phyloP scores from a whole-genome alignment of 1,140 invertebrate species.

The Zelostemma sp. region DNA sequence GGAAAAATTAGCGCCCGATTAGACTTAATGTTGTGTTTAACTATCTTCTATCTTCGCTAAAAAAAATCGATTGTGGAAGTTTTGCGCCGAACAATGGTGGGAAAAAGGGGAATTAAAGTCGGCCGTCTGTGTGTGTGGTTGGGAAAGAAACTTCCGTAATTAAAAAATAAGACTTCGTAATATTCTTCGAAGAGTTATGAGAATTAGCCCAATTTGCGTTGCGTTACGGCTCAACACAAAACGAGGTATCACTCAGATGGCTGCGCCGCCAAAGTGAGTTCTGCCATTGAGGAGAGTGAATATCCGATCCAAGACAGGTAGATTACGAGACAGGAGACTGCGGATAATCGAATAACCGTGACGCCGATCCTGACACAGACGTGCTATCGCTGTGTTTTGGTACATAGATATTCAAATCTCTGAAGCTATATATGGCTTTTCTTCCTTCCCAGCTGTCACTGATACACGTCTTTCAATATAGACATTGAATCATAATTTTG shows the following conservation, averaged over 20 bases:
- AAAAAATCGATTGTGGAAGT: too few relatives aligned
- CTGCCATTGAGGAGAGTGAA: slow-evolving; percentile 8
- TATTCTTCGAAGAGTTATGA: slow-evolving; percentile 46
- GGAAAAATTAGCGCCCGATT: too few relatives aligned
- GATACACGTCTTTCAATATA: slow-evolving; percentile 3
- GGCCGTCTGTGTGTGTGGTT: slow-evolving; percentile 37
- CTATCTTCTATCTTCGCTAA: too few relatives aligned
- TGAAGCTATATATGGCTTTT: slow-evolving; percentile 6
- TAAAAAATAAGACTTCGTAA: slow-evolving; percentile 36
- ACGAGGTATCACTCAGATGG: slow-evolving; percentile 24
- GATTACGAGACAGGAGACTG: slow-evolving; percentile 35
- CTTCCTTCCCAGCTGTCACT: slow-evolving; percentile 1
- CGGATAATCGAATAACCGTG: slow-evolving; percentile 35
- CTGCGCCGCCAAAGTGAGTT: background rate
- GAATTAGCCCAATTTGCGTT: slow-evolving; percentile 27
- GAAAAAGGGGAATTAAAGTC: too few relatives aligned
- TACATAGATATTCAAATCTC: slow-evolving; percentile 12
- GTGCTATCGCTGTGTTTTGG: background rate
- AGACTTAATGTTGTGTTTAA: too few relatives aligned
- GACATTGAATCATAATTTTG: background rate
- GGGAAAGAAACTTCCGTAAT: slow-evolving; percentile 43
- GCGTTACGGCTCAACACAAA: slow-evolving; percentile 12
- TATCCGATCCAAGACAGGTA: slow-evolving; percentile 31
- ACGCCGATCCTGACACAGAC: slow-evolving; percentile 15
- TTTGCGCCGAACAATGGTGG: too few relatives aligned